Evolutionary conservation across 2,888 invertebrate genomes (phyloP).

Genomic region (Pterostichus madidus): DNA sequence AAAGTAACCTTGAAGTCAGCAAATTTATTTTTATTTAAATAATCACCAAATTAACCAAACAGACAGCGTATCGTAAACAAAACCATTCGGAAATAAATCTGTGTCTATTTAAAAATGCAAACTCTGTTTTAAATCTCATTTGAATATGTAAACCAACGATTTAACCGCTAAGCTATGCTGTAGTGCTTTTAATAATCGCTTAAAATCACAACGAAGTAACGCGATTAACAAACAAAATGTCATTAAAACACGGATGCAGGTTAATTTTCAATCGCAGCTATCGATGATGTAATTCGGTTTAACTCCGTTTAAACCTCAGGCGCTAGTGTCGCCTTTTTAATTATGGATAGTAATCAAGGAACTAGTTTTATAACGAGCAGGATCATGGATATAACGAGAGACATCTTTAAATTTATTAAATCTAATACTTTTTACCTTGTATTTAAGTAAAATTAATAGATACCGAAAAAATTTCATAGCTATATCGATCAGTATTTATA

Average conservation of each 20-base stretch:
- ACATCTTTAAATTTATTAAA: too few species aligned
- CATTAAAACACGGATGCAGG: neutral
- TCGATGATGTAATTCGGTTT: neutral
- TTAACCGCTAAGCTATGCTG: neutral
- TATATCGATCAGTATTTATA: too few species aligned
- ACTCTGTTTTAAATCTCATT: conserved; percentile 7
- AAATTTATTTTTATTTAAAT: neutral
- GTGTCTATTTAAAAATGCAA: neutral
- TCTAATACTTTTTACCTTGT: too few species aligned
- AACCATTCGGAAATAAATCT: too few species aligned
- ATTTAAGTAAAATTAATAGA: too few species aligned
- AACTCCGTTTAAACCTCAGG: too few species aligned
- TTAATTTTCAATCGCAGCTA: neutral
- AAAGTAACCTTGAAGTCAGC: neutral
- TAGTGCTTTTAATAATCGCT: neutral
- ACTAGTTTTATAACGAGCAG: too few species aligned
- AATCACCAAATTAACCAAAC: neutral
- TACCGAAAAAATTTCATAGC: too few species aligned
- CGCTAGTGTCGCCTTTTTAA: too few species aligned
- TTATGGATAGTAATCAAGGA: too few species aligned
- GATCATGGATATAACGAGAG: too few species aligned
- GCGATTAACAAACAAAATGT: conserved; percentile 2
- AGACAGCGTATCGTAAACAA: neutral
- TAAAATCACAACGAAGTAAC: neutral
- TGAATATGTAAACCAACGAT: neutral